A percentile compares a stretch with the other conserved stretches of the same genome.
These are phyloP conservation scores for Lethenteron reissneri DNA, from an alignment of 2,113 vertebrate species.

Conservation along the genomic window DNA sequence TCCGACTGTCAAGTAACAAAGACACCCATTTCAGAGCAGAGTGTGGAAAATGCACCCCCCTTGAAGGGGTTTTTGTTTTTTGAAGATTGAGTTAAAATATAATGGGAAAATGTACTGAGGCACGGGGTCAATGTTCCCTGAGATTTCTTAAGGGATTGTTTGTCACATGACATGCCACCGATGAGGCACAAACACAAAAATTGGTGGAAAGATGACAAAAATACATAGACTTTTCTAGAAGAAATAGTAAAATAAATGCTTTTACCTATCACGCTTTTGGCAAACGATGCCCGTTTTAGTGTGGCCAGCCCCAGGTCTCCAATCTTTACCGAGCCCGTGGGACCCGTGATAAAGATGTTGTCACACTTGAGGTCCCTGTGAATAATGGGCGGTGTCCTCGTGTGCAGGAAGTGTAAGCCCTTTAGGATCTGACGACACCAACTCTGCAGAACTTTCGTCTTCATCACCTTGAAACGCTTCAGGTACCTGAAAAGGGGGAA, in stretches of 20 bases:
- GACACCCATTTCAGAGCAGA: too few species aligned
- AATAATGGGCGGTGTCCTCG: constrained; percentile 70
- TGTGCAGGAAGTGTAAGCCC: constrained; percentile 78
- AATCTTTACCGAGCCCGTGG: constrained; percentile 83
- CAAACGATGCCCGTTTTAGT: constrained; percentile 74
- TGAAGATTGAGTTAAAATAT: too few species aligned
- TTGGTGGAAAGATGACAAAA: neutral
- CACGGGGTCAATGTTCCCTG: too few species aligned
- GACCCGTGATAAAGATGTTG: constrained; percentile 93
- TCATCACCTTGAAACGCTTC: constrained; percentile 93
- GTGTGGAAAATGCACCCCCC: too few species aligned
- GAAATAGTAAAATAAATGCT: constrained; percentile 12
- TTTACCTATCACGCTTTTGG: constrained; percentile 81
- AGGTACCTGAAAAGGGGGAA: constrained; percentile 38
- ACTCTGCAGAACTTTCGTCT: constrained; percentile 74
- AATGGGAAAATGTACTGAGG: too few species aligned
- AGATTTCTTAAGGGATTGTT: too few species aligned
- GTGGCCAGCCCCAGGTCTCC: constrained; percentile 77
- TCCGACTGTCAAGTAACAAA: too few species aligned
- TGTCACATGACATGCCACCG: too few species aligned
- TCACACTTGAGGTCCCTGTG: constrained; percentile 85
- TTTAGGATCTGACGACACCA: constrained; percentile 89
- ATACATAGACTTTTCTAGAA: constrained; percentile 3
- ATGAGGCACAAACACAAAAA: neutral
- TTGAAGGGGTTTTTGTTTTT: too few species aligned